Base-by-base conservation (phyloP, 2,113 vertebrate species). In the Tetraodon nigroviridis region DNA sequence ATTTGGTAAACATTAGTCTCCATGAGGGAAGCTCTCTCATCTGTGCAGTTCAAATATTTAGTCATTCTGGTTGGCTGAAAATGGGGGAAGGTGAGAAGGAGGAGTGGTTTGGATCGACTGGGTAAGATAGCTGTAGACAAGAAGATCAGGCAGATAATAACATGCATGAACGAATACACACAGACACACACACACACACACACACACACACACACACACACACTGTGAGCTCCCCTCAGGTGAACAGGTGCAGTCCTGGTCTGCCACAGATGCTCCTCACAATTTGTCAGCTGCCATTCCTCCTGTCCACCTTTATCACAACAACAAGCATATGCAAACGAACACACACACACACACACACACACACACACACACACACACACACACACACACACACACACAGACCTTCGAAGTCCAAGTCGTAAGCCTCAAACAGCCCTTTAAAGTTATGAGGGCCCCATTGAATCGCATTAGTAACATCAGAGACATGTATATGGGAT, bases 231-330 rank as follows among this genome's bases (percentile, higher is more conserved):
- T 80, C 82, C 81, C 81, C 82, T 70, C 66, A 83, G 88, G 87
- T 81, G 82, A 79, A 82, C 87, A 90, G 88, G 86, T 89, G 90
- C 76, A 72, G 64, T 69, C 58, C 64, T 86, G 83, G 85, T 81
- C 83, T 79, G 83, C 76, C 84, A 77, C 80, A 80, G 86, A 85
- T 81, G 87, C 87, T 85, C 79, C 32, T 51, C 42, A 66, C 67
- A 71, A 75, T 81, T 80, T 72, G 76, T 84, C 87, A 88, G 84
- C 81, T 90, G 87, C 84, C 71, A 74, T 68, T 78, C 77, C 78
- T 80, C 73, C 82, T 81, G 75, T 80, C 78, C 75, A 72, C 69
- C 69, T 63, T 69, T 44, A 76, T 45, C 56, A 52, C 59, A 73
- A 57, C 59, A 67, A 24, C 50, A 51, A 46, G 3, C 46, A 7